Evolutionary conservation across 92 coral and sea anemone genomes (phyloP).

Genomic region (Heliopora coerulea): DNA sequence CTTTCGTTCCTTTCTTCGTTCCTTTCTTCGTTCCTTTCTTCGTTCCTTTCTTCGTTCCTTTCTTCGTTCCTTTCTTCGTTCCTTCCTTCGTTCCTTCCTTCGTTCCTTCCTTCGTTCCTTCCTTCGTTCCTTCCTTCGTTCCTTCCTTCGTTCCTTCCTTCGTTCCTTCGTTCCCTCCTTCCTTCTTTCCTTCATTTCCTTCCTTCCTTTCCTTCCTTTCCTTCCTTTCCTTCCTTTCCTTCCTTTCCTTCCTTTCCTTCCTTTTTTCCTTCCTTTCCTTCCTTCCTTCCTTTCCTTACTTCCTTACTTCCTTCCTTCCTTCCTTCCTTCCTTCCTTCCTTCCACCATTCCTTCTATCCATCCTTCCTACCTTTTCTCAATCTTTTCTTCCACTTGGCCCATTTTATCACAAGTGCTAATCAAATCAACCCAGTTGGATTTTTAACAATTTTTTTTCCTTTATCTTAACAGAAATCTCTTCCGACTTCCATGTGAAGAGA

Average conservation of each 20-base stretch:
- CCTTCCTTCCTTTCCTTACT: slow-evolving; percentile 14
- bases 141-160: background rate
- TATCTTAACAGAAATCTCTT: slow-evolving; percentile 68
- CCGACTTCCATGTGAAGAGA: slow-evolving; percentile 93
- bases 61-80: background rate
- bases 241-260: background rate
- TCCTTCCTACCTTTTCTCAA: background rate
- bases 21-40: background rate
- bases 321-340: background rate
- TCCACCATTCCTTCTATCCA: background rate
- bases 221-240: background rate
- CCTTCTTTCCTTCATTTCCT: background rate
- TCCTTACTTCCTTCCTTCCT: slow-evolving; percentile 5
- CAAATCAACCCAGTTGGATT: too few species aligned
- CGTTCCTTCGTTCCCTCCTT: background rate
- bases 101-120: background rate
- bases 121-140: background rate
- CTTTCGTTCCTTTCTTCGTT: background rate
- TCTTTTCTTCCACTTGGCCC: slow-evolving; percentile 11
- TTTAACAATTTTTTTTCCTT: background rate
- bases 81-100: background rate
- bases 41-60: background rate
- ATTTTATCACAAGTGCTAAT: too few species aligned
- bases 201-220: background rate
- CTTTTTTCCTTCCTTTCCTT: background rate